Evolutionary conservation across 2,888 invertebrate species (phyloP), one percentile per base, ranked within the genome.

Genomic region (Lepetodrilus schrolli): DNA sequence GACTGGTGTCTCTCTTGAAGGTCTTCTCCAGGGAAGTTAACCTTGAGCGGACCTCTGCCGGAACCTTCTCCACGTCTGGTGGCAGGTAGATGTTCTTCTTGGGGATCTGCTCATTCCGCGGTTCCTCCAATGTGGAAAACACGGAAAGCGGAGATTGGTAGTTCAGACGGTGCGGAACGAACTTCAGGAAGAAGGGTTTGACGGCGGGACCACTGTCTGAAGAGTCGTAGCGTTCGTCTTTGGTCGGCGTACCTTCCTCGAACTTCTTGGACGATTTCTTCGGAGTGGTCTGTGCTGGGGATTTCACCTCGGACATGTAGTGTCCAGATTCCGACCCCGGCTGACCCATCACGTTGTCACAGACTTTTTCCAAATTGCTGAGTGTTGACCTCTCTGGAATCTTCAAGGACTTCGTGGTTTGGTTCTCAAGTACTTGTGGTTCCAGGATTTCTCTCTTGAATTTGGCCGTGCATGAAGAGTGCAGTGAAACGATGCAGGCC

Each of bases 381-480:
- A 58, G 13, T 17, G 58, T 10, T 30, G 26, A 30, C 34, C 17
- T 58, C 26, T 58, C 34, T 13, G 58, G 30, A 17, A 30, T 26
- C 4, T 43, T 7, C 13, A 17, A 4, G 26, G 58, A n/a, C 10
- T 30, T 23, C 17, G 17, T 34, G 17, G 23, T 34, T 3, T 26
- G 13, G 3, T 26, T 30, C 7, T 17, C 10, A 34, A 34, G 34
- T 10, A 13, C 58, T 30, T 30, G 26, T 3, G 58, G 58, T 30
- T 30, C 58, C 13, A 58, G 58, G 58, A 58, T 58, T 34, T 58
- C 58, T 58, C 58, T 58, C 13, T 26, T 58, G 30, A 58, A 58
- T 7, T n/a, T 30, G 10, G 26, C 26, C 34, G 1, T 58, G 58
- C 30, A n/a, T 23, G 3, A 7, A 30, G 3, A 10, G n/a, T 58